A percentile compares a stretch with the other conserved stretches of the same genome.
Evolutionary conservation across 2,113 vertebrate species (phyloP).

Genomic region (Microcebus lehilahytsara): DNA sequence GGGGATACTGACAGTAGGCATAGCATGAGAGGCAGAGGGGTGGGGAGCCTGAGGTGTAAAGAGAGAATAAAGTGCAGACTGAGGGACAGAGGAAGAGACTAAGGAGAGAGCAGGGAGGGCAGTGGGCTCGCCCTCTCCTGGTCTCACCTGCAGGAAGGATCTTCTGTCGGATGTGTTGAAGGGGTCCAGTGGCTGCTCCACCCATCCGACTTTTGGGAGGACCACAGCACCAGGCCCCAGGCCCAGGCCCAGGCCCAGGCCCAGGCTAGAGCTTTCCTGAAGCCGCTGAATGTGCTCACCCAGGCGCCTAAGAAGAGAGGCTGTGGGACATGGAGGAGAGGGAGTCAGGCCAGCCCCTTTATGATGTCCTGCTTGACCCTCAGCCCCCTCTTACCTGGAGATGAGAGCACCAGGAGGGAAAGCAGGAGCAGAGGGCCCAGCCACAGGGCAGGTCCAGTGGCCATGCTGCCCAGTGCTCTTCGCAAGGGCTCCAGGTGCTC

Average conservation of each 20-base stretch:
- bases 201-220: constrained; percentile 11
- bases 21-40: neutral
- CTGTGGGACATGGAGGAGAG: neutral
- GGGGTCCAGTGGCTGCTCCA: constrained; percentile 88
- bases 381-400: constrained; percentile 8
- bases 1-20: neutral
- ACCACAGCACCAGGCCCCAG: accelerated
- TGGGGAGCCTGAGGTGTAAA: neutral
- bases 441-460: accelerated
- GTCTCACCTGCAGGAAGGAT: constrained; percentile 86
- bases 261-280: neutral
- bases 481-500: accelerated
- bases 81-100: neutral
- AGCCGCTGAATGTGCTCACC: neutral
- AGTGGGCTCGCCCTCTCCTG: accelerated
- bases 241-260: no score
- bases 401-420: neutral
- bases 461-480: neutral
- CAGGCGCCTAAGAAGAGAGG: constrained; percentile 60
- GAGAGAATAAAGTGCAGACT: neutral
- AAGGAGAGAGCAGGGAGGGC: no score
- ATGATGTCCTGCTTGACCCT: neutral
- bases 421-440: constrained; percentile 25
- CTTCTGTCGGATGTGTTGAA: constrained; percentile 79
- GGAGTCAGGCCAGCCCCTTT: neutral